Percentiles rank a stretch among this genome's conserved stretches.
These are phyloP conservation scores for Henricia sp. DNA, from an alignment of 53 echinoderm and acorn worm genomes.

Conservation along the genomic window DNA sequence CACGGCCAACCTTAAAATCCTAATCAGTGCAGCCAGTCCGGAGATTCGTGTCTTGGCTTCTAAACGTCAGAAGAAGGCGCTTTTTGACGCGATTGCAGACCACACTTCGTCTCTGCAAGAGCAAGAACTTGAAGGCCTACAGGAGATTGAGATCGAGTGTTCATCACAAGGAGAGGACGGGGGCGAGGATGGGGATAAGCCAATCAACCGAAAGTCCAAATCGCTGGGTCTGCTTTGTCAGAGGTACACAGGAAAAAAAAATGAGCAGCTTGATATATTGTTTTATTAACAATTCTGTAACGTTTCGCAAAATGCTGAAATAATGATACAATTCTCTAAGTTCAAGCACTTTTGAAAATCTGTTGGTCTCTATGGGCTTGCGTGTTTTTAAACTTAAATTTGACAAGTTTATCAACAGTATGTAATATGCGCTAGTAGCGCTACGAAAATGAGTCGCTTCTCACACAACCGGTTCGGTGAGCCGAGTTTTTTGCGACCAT, in stretches of 20 bases:
- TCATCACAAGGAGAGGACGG: constrained; percentile 67
- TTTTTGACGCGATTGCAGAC: constrained; percentile 73
- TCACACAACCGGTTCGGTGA: too few species aligned
- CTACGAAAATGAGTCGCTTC: too few species aligned
- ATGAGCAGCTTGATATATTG: too few species aligned
- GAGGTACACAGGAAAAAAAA: constrained; percentile 79
- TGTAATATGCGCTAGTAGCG: too few species aligned
- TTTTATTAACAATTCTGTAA: too few species aligned
- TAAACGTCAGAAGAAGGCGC: constrained; percentile 71
- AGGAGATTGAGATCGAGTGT: constrained; percentile 2
- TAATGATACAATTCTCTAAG: too few species aligned
- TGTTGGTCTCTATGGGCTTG: too few species aligned
- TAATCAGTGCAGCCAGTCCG: constrained; percentile 82
- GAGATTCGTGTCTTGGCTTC: constrained; percentile 86
- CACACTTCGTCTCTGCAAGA: constrained; percentile 59
- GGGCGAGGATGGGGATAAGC: constrained; percentile 64
- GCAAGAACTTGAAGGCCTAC: not conserved
- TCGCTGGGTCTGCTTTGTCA: constrained; percentile 84
- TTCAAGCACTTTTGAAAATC: too few species aligned
- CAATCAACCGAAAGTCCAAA: constrained; percentile 78
- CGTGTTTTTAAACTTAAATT: too few species aligned
- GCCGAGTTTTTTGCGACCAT: too few species aligned
- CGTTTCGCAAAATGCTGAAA: too few species aligned
- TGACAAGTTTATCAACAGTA: too few species aligned
- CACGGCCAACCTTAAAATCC: constrained; percentile 91